These are phyloP conservation scores for Toxotes chatareus DNA, from an alignment of 2,113 vertebrate species.

Conservation along the genomic window DNA sequence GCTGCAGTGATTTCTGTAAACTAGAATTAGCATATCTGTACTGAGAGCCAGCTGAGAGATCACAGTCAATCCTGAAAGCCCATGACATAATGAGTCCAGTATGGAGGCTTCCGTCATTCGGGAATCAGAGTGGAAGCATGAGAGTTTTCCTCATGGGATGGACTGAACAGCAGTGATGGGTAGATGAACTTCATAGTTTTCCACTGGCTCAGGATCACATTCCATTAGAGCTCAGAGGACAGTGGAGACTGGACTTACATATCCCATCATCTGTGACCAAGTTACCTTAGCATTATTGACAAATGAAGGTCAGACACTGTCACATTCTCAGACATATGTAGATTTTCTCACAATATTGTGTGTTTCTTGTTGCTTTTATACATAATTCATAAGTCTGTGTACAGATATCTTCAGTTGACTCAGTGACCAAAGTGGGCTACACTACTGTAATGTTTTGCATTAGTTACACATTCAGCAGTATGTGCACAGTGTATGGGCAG, in stretches of 20 bases:
- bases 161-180: background rate
- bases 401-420: background rate
- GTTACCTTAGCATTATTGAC: background rate
- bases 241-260: background rate
- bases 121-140: background rate
- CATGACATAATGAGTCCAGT: background rate
- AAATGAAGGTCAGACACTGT: background rate
- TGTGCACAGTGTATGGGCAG: too few species aligned
- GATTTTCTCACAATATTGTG: background rate
- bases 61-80: conserved; percentile 1
- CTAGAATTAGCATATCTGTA: conserved; percentile 34
- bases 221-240: background rate
- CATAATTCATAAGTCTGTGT: background rate
- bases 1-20: conserved; percentile 36
- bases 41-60: conserved; percentile 23
- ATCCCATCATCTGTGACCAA: background rate
- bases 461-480: too few species aligned
- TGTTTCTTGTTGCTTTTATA: background rate
- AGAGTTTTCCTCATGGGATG: background rate
- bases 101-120: background rate
- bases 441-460: too few species aligned
- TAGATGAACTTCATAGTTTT: background rate
- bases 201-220: background rate
- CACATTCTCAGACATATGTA: background rate
- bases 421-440: background rate